Evolutionary conservation across 2,888 invertebrate genomes (phyloP), one percentile per base, ranked within the genome.

Genomic region (Andrena bicolor): DNA sequence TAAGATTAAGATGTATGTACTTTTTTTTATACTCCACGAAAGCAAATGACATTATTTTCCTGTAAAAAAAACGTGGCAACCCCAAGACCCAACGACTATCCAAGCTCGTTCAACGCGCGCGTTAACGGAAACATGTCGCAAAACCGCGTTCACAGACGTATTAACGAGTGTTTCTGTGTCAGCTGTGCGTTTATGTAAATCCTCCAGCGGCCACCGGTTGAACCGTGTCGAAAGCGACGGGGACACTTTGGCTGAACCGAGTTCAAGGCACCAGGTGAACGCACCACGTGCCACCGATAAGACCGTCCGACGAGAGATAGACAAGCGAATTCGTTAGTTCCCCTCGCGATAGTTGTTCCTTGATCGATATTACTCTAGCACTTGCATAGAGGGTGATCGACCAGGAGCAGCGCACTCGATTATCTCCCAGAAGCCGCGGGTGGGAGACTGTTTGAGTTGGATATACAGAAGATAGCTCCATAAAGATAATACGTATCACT

Each of bases 191-290:
- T 30, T 32, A 73, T 78, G 65, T 73, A 70, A 81, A 81, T 76
- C 70, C 48, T 30, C 32, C 60, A 20, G 20, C 30, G 58, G 51
- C 26, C 51, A 70, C n/a, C 23, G 61, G 53, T 32, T 51, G 32
- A 66, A 35, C 20, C 49, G 60, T 77, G 61, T 65, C 78, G 75
- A 73, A 76, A 72, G 58, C 72, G 72, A 71, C 76, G 51, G 53
- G 51, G 68, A 71, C 66, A 66, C 60, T 28, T 61, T n/a, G 56
- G 56, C 70, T 49, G 65, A 70, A 64, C 60, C 76, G 68, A 65
- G 79, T 73, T 41, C 49, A 35, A 51, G 73, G 35, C 74, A 64
- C 66, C 77, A 77, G 77, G 77, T 82, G 74, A 74, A 71, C 66
- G 20, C 28, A 53, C 58, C 72, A 72, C 71, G 66, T 78, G 77